These are phyloP conservation scores for Pseudochaenichthys georgianus DNA, from an alignment of 2,797 vertebrate genomes.

Conservation along the genomic window DNA sequence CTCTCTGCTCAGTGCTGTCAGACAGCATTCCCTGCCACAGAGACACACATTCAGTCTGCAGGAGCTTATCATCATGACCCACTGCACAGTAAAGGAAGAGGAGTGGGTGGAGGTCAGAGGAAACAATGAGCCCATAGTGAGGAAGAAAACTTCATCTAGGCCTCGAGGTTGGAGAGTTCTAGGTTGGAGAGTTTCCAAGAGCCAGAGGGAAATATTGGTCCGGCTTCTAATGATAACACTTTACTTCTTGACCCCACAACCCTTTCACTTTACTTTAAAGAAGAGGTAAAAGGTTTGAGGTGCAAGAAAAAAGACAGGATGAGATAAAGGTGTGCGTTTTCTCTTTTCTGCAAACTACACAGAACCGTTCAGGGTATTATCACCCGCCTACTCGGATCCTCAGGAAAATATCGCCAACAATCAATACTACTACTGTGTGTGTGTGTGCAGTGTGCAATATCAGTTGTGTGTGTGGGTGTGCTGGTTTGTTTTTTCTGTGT, in stretches of 20 bases:
- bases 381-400: constrained; percentile 56
- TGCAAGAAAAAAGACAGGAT: constrained; percentile 1
- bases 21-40: constrained; percentile 20
- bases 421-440: constrained; percentile 72
- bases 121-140: constrained; percentile 42
- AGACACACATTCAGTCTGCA: constrained; percentile 21
- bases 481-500: constrained; percentile 14
- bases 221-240: neutral
- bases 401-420: constrained; percentile 64
- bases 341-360: constrained; percentile 42
- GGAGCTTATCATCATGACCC: constrained; percentile 38
- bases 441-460: constrained; percentile 8
- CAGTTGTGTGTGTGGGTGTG: constrained; percentile 21
- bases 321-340: constrained; percentile 45
- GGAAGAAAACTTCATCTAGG: constrained; percentile 5
- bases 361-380: constrained; percentile 58
- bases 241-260: constrained; percentile 3
- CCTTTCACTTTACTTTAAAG: neutral
- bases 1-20: constrained; percentile 28
- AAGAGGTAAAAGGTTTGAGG: constrained; percentile 6
- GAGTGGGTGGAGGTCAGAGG: constrained; percentile 37
- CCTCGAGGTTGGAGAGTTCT: constrained; percentile 19
- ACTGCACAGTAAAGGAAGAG: constrained; percentile 26
- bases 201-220: constrained; percentile 18
- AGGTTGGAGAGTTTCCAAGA: constrained; percentile 24